Evolutionary conservation across 2,888 invertebrate genomes (phyloP).

Genomic region (Callosobruchus maculatus): DNA sequence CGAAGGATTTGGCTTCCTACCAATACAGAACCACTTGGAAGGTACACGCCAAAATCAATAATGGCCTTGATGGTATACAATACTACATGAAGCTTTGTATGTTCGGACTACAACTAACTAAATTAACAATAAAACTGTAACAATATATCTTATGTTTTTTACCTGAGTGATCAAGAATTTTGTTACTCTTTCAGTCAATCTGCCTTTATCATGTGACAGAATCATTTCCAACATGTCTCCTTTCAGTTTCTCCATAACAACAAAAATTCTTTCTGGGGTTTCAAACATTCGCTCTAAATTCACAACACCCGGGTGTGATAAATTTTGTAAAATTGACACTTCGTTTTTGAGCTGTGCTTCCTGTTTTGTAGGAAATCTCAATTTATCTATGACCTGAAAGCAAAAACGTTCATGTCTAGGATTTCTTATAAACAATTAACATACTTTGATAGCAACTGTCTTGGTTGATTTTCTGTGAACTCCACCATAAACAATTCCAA

Average conservation of each 20-base stretch:
- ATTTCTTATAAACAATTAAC: background rate
- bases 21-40: no score
- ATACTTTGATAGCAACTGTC: slow-evolving; percentile 93
- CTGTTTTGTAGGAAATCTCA: slow-evolving; percentile 97
- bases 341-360: slow-evolving; percentile 98
- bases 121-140: no score
- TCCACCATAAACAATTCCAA: slow-evolving; percentile 98
- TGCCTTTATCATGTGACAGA: slow-evolving; percentile 85
- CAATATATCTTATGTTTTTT: background rate
- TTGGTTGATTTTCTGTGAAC: slow-evolving; percentile 74
- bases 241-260: slow-evolving; percentile 98
- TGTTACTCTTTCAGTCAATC: slow-evolving; percentile 90
- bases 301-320: slow-evolving; percentile 87
- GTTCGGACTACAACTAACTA: no score
- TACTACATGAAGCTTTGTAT: no score
- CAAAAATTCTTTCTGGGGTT: slow-evolving; percentile 96
- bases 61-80: no score
- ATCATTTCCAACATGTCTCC: slow-evolving; percentile 99
- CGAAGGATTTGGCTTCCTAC: no score
- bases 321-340: slow-evolving; percentile 94
- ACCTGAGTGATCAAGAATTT: slow-evolving; percentile 97
- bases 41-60: no score
- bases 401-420: background rate
- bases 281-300: slow-evolving; percentile 99
- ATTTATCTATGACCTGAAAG: slow-evolving; percentile 82